Evolutionary conservation across 2,113 vertebrate genomes (phyloP).

Genomic region (Tichodroma muraria): DNA sequence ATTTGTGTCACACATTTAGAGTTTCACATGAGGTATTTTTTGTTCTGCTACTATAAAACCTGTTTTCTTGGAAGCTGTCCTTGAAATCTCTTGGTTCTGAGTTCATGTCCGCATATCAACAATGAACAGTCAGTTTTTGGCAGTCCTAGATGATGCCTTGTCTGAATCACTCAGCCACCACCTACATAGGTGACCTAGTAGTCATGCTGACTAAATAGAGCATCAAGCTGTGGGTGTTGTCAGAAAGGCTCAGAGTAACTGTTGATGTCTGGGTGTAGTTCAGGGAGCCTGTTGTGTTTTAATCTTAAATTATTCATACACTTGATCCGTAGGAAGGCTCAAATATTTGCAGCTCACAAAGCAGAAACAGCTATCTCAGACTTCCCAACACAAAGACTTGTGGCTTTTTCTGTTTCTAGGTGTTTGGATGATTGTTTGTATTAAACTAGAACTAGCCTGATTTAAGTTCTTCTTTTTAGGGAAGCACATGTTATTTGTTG

Average conservation of each 20-base stretch:
- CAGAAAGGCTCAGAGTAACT: background rate
- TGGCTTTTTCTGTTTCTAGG: background rate
- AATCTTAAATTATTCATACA: background rate
- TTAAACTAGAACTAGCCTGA: background rate
- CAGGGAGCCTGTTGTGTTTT: background rate
- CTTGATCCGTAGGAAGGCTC: background rate
- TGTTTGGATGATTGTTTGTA: background rate
- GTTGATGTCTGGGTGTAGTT: background rate
- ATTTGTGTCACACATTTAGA: background rate
- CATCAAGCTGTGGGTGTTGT: constrained; percentile 3
- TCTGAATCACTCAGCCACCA: background rate
- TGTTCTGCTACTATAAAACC: background rate
- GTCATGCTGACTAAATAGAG: constrained; percentile 7
- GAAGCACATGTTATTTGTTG: background rate
- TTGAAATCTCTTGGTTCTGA: background rate
- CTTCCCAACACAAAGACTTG: background rate
- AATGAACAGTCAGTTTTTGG: background rate
- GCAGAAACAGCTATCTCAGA: background rate
- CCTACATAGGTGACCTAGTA: background rate
- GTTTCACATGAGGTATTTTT: background rate
- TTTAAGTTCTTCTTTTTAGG: background rate
- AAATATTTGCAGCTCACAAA: background rate
- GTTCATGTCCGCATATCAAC: background rate
- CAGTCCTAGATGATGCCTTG: background rate
- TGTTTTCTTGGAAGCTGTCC: background rate